Base-by-base conservation (phyloP, 1,140 invertebrate genomes). In the Macrocentrus cingulum region DNA sequence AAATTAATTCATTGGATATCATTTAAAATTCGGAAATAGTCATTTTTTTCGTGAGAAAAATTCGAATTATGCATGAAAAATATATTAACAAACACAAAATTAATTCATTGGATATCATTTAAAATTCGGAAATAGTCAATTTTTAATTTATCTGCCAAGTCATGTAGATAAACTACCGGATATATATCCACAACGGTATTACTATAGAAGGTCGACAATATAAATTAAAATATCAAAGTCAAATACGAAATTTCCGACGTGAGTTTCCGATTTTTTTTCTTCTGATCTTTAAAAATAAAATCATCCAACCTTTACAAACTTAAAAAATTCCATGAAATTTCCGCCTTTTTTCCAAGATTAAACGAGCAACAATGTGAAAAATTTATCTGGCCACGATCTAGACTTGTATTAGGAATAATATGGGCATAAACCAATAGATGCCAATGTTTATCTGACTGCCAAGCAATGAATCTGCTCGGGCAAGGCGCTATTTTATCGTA, bases 381-480 rank as follows among this genome's bases (percentile, higher is more conserved):
- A 9, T 29, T 29, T 29, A 29, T 29, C 25, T 29, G 25, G 4
- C 25, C 25, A 29, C 25, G 25, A 29, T 29, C 25, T 29, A 29
- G 25, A 29, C 25, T 29, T 9, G 9, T 9, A 29, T 29, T 29
- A 29, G 25, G 25, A 29, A 29, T 29, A 29, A 29, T 29, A 29
- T 29, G 25, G 25, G 25, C 25, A 29, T 29, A 29, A 29, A 29
- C 25, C 25, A 29, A 29, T 29, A 29, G 25, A 29, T 29, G 25
- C 41, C 41, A 56, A 48, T 56, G 41, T 45, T 56, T 48, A 56
- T 48, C 54, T 56, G 54, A 56, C 46, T 56, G 44, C 44, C 46
- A 32, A 34, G 44, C 44, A 56, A 36, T 56, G 54, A 56, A 56
- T 56, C 54, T 29, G 25, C 8, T 25, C 16, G 25, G 20, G 20